These are phyloP conservation scores for Hippasteria phrygiana DNA, from an alignment of 53 echinoderm and acorn worm species.

Conservation along the genomic window DNA sequence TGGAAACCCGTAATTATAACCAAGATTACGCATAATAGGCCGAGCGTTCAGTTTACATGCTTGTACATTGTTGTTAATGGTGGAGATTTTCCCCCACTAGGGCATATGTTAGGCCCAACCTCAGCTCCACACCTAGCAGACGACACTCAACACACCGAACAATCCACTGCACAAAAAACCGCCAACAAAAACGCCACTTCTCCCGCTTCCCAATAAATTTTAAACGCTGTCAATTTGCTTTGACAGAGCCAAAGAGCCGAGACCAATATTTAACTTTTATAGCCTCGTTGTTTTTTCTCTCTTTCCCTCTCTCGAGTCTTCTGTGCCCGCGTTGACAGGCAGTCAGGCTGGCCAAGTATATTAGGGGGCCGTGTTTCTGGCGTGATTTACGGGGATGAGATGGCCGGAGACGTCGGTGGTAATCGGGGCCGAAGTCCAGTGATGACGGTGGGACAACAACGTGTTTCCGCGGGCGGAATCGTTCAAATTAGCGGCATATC, in stretches of 20 bases:
- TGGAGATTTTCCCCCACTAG: no score
- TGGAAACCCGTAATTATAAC: no score
- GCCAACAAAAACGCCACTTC: constrained; percentile 10
- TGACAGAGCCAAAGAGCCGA: constrained; percentile 42
- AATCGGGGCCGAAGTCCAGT: not conserved
- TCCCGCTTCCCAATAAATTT: constrained; percentile 48
- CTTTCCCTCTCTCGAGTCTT: constrained; percentile 7
- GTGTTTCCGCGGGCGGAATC: not conserved
- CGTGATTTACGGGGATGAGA: constrained; percentile 3
- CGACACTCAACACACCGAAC: constrained; percentile 6
- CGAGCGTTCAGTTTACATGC: no score
- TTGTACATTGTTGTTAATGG: no score
- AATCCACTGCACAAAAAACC: not conserved
- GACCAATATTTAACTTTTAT: constrained; percentile 67
- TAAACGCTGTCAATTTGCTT: constrained; percentile 57
- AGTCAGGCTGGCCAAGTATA: not conserved
- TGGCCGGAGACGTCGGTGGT: not conserved
- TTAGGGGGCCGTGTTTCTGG: not conserved
- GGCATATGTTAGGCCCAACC: no score
- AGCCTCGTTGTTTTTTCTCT: no score
- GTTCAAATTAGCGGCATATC: constrained; percentile 10
- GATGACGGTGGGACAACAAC: not conserved
- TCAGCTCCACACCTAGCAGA: not conserved
- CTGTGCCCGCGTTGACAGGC: constrained; percentile 45
- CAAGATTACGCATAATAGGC: no score